Evolutionary conservation across 2,113 vertebrate genomes (phyloP).

Genomic region (Fulica atra): DNA sequence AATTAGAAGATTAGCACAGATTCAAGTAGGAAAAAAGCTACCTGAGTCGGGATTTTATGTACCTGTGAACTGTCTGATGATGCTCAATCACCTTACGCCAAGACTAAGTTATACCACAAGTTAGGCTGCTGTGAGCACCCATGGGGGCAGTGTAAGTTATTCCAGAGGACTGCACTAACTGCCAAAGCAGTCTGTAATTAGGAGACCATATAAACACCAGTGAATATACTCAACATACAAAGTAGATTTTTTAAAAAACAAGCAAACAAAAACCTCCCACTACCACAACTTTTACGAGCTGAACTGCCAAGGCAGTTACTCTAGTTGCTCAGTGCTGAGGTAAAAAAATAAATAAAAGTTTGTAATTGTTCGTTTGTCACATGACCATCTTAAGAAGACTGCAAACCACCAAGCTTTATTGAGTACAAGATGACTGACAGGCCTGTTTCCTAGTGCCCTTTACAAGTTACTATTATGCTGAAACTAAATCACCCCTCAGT

Average conservation of each 20-base stretch:
- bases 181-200: background rate
- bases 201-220: background rate
- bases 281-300: background rate
- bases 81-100: background rate
- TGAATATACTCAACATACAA: background rate
- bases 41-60: background rate
- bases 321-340: background rate
- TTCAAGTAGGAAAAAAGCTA: background rate
- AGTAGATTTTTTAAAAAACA: background rate
- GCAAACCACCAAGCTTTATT: background rate
- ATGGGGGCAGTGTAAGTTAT: background rate
- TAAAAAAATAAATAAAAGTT: background rate
- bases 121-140: background rate
- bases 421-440: background rate
- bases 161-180: background rate
- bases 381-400: background rate
- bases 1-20: background rate
- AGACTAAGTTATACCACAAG: background rate
- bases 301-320: background rate
- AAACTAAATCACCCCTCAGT: background rate
- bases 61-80: background rate
- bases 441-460: background rate
- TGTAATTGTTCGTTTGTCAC: background rate
- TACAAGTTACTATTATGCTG: background rate
- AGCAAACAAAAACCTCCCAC: background rate